Evolutionary conservation across 2,888 invertebrate genomes (phyloP).

Genomic region (Brachycybe producta): DNA sequence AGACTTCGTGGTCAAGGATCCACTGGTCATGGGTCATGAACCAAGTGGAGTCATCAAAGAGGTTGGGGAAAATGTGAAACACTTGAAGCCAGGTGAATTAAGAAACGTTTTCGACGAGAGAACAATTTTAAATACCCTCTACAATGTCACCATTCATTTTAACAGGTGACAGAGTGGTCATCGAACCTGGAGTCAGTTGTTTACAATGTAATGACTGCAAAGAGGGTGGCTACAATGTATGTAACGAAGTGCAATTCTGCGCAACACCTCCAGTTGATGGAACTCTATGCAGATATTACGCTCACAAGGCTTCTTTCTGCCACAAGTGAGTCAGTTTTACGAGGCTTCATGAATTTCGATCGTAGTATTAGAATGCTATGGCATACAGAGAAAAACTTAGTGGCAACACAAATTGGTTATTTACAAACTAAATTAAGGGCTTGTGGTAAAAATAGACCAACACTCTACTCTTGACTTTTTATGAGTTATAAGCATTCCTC

Average conservation of each 20-base stretch:
- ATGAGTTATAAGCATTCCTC: too few relatives aligned
- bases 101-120: too few relatives aligned
- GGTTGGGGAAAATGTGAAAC: slow-evolving; percentile 47
- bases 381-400: too few relatives aligned
- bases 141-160: background rate
- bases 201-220: slow-evolving; percentile 73
- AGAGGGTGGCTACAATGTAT: slow-evolving; percentile 78
- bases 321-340: slow-evolving; percentile 34
- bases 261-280: slow-evolving; percentile 93
- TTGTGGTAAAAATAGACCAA: too few relatives aligned
- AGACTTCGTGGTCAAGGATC: slow-evolving; percentile 66
- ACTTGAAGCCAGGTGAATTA: slow-evolving; percentile 42
- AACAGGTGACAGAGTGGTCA: slow-evolving; percentile 77
- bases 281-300: slow-evolving; percentile 70
- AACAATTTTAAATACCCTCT: too few relatives aligned
- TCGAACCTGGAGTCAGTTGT: slow-evolving; percentile 88
- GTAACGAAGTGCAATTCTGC: slow-evolving; percentile 72
- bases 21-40: slow-evolving; percentile 94
- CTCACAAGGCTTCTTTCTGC: slow-evolving; percentile 54
- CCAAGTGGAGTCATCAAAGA: slow-evolving; percentile 47
- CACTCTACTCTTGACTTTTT: too few relatives aligned
- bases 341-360: too few relatives aligned
- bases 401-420: too few relatives aligned
- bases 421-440: too few relatives aligned
- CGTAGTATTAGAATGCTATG: too few relatives aligned